These are phyloP conservation scores for Caenorhabditis imperialis DNA, from an alignment of 2,888 invertebrate species.

Conservation along the genomic window DNA sequence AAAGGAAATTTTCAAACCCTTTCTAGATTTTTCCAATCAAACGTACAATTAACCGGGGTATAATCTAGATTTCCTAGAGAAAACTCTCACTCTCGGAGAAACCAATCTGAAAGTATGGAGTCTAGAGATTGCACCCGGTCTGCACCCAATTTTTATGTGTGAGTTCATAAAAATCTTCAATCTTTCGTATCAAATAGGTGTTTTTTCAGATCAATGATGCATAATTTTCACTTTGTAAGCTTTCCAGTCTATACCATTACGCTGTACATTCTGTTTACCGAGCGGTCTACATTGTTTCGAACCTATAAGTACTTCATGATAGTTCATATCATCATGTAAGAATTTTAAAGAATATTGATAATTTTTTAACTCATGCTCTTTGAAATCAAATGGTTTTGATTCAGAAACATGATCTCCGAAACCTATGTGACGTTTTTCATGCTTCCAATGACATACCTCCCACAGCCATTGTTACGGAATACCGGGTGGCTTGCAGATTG, in stretches of 20 bases:
- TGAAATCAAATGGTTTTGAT: too few species aligned
- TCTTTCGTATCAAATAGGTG: neutral
- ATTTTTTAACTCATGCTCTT: too few species aligned
- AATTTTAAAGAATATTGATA: too few species aligned
- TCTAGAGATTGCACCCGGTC: neutral
- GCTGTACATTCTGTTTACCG: neutral
- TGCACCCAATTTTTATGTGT: neutral
- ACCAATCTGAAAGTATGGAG: too few species aligned
- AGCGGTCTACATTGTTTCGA: neutral
- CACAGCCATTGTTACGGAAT: conserved; percentile 10
- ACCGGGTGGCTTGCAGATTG: conserved; percentile 20
- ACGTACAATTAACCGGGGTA: too few species aligned
- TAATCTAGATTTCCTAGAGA: too few species aligned
- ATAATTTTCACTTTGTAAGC: neutral
- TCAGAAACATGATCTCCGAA: conserved; percentile 26
- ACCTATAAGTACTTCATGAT: conserved; percentile 5
- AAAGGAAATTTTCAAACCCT: too few species aligned
- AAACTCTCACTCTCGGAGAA: too few species aligned
- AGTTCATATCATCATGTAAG: neutral
- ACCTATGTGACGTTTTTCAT: conserved; percentile 20
- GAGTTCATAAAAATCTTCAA: neutral
- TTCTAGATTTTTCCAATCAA: too few species aligned
- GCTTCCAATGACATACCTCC: too few species aligned
- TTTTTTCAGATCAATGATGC: conserved; percentile 1
- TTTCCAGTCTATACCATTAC: neutral